phyloP scores from a whole-genome alignment of 2,113 vertebrate genomes.

The Axis porcinus region DNA sequence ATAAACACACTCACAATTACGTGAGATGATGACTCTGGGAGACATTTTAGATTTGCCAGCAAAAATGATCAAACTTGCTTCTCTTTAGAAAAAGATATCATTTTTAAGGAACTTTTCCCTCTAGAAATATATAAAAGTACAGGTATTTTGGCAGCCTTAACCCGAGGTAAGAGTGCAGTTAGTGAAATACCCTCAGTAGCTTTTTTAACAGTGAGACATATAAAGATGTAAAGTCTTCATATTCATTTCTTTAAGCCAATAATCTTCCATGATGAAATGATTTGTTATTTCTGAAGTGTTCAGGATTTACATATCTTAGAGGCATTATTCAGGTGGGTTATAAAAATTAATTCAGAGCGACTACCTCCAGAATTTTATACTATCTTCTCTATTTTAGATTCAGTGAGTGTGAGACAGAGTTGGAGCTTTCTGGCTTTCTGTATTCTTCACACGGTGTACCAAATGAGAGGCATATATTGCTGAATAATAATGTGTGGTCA shows the following conservation, averaged over 20 bases:
- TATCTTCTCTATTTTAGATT: slow-evolving; percentile 40
- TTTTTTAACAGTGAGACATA: slow-evolving; percentile 27
- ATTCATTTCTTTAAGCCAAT: slow-evolving; percentile 57
- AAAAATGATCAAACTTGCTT: neutral
- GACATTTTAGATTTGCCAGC: neutral
- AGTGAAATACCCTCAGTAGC: slow-evolving; percentile 10
- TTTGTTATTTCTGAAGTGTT: slow-evolving; percentile 61
- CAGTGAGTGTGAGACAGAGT: neutral
- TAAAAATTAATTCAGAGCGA: slow-evolving; percentile 62
- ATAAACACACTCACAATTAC: neutral
- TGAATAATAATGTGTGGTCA: slow-evolving; percentile 9
- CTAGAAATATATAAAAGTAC: neutral
- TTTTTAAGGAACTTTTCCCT: neutral
- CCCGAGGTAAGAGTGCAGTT: slow-evolving; percentile 14
- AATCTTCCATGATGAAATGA: slow-evolving; percentile 62
- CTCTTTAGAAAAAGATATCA: neutral
- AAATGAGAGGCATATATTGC: neutral
- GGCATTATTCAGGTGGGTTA: slow-evolving; percentile 44
- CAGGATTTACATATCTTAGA: slow-evolving; percentile 69
- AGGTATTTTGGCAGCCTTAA: slow-evolving; percentile 33
- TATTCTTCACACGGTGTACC: neutral
- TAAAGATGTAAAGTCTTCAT: slow-evolving; percentile 24
- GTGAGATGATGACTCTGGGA: neutral
- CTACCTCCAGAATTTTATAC: slow-evolving; percentile 36
- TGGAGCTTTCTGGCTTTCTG: neutral